Evolutionary conservation across 2,797 vertebrate genomes (phyloP), one percentile per base, ranked within the genome.

Genomic region (Sebastes jordani): DNA sequence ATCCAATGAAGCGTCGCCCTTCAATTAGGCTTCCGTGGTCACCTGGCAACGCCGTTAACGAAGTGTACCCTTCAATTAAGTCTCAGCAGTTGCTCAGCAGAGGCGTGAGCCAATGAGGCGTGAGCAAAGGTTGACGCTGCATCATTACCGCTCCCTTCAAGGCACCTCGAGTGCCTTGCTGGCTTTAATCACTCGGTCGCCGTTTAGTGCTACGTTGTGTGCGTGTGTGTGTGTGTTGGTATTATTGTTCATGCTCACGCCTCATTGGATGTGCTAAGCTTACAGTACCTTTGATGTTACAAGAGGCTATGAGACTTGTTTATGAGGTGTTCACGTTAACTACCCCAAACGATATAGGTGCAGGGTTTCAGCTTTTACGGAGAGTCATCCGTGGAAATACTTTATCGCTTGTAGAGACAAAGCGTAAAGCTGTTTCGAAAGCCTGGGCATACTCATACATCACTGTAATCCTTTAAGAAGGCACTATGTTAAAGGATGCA

Each of bases 31-130:
- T 34, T 87, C 83, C 1, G 32, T 76, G 79, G 87, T 87, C 87
- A 91, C 81, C 86, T 86, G 84, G 88, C 88, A 90, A 88, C 80
- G 8, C 32, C 18, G 73, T 82, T 82, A 87, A 89, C 75, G 14
- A 79, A 77, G 67, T 74, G 76, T 11, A 84, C 76, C 80, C 78
- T 83, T 86, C 80, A 88, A 82, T 87, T 90, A 90, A 61, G 68
- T 42, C 56, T 42, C 68, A 11, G 62, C 8, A 60, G 87, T 89
- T 74, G 65, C 72, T 86, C 78, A 76, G 80, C 79, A 83, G 84
- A 83, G 71, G 74, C 18, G 13, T n/a, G 82, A 85, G 76, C 82
- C 89, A 89, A 82, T 84, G 85, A 88, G 83, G 77, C 54, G 23
- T 71, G 65, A 78, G 83, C 36, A 76, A 66, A 81, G 88, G 82